Evolutionary conservation across 2,797 vertebrate species (phyloP).

Genomic region (Crenuchus spilurus): DNA sequence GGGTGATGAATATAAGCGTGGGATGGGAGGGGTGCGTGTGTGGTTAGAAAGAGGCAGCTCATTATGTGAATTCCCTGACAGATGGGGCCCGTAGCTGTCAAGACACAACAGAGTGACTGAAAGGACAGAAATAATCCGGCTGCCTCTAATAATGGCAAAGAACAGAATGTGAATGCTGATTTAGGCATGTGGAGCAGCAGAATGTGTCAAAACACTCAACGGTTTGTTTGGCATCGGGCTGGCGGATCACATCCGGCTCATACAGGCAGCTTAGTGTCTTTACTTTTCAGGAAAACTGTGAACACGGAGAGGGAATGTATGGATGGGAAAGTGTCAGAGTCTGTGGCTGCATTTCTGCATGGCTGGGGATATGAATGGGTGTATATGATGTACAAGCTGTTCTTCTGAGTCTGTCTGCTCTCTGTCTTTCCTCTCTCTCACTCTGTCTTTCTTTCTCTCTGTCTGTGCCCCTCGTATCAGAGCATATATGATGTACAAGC

Average conservation of each 20-base stretch:
- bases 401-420: neutral
- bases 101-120: slow-evolving; percentile 52
- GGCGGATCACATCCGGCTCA: slow-evolving; percentile 34
- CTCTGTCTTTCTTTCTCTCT: neutral
- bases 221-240: slow-evolving; percentile 50
- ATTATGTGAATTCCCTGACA: slow-evolving; percentile 75
- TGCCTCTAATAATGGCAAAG: slow-evolving; percentile 56
- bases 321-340: neutral
- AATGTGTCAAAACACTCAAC: slow-evolving; percentile 62
- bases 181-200: slow-evolving; percentile 49
- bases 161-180: slow-evolving; percentile 56
- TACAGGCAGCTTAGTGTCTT: slow-evolving; percentile 22
- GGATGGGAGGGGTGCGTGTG: slow-evolving; percentile 40
- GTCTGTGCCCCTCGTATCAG: too few species aligned
- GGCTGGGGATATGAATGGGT: slow-evolving; percentile 2
- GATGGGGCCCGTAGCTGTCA: slow-evolving; percentile 66
- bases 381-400: slow-evolving; percentile 24
- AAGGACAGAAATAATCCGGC: slow-evolving; percentile 54
- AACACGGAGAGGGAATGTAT: slow-evolving; percentile 5
- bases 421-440: slow-evolving; percentile 18
- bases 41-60: slow-evolving; percentile 54
- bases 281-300: slow-evolving; percentile 21
- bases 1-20: slow-evolving; percentile 33
- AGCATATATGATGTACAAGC: too few species aligned
- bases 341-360: slow-evolving; percentile 8